A percentile compares a stretch with the other conserved stretches of the same genome.
phyloP scores from a whole-genome alignment of 2,888 invertebrate genomes.

The Acleris laterana region DNA sequence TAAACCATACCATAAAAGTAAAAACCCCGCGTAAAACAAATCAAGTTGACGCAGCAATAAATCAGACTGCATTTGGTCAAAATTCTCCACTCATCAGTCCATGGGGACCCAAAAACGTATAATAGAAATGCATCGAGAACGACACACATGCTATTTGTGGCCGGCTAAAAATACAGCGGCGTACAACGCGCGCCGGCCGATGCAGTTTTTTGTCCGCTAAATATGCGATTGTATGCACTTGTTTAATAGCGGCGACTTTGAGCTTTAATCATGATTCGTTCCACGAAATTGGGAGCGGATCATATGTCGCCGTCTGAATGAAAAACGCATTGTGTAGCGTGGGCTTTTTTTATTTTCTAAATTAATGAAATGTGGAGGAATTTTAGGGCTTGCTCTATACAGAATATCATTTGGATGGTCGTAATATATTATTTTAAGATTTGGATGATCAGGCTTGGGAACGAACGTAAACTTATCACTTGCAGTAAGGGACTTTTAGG shows the following conservation, averaged over 20 bases:
- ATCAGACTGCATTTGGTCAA: conserved; percentile 29
- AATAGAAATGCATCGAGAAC: conserved; percentile 59
- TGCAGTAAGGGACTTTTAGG: too few species aligned
- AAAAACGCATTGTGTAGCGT: not conserved
- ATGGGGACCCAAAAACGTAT: conserved; percentile 41
- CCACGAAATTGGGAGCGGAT: conserved; percentile 10
- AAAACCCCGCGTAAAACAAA: conserved; percentile 4
- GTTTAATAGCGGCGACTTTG: conserved; percentile 23
- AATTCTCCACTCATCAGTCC: conserved; percentile 34
- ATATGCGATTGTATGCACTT: conserved; percentile 24
- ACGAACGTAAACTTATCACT: too few species aligned
- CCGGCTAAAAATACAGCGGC: conserved; percentile 30
- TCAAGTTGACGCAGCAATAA: conserved; percentile 8
- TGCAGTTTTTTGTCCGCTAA: conserved; percentile 35
- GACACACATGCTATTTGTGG: conserved; percentile 68
- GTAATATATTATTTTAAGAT: too few species aligned
- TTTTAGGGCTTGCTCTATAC: not conserved
- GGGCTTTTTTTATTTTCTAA: conserved; percentile 1
- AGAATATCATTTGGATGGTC: too few species aligned
- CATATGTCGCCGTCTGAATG: not conserved
- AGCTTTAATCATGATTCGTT: conserved; percentile 14
- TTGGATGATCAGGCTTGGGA: too few species aligned
- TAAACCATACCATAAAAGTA: conserved; percentile 7
- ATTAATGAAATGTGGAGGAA: not conserved
- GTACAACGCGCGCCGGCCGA: conserved; percentile 32